Conservation (phyloP, 2,888 invertebrate genomes). For the Lithosia quadra region DNA sequence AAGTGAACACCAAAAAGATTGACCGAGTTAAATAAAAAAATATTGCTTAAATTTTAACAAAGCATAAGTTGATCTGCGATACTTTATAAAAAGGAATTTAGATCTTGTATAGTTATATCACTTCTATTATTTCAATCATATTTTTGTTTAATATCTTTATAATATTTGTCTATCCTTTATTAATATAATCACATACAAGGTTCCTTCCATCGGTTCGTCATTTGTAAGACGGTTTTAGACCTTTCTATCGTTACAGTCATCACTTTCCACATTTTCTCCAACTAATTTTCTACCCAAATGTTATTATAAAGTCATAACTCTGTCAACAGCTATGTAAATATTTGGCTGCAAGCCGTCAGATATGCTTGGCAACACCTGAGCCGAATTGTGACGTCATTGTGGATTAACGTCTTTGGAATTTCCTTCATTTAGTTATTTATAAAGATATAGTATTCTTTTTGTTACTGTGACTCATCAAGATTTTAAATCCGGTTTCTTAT, state of each 20-base stretch:
- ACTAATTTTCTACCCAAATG: background rate
- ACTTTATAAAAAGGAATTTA: background rate
- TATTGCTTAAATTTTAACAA: background rate
- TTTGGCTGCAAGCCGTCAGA: constrained; percentile 30
- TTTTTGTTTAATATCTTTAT: background rate
- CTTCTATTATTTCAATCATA: too few relatives aligned
- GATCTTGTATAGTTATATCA: background rate
- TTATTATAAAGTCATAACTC: constrained; percentile 34
- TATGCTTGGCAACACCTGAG: constrained; percentile 32
- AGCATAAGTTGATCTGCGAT: too few relatives aligned
- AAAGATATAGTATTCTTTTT: background rate
- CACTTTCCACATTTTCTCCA: background rate
- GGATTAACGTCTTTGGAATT: background rate
- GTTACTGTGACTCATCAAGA: background rate
- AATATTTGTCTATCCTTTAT: too few relatives aligned
- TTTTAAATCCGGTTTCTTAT: constrained; percentile 3
- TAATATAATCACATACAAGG: too few relatives aligned
- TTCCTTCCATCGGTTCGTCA: background rate
- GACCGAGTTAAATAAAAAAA: background rate
- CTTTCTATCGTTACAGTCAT: background rate
- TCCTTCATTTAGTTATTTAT: constrained; percentile 6
- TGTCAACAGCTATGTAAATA: constrained; percentile 36
- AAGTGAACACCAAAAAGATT: background rate
- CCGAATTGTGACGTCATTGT: constrained; percentile 36
- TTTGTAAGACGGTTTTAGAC: background rate